These are phyloP conservation scores for Megaceryle torquata DNA, from an alignment of 2,113 vertebrate species.

Conservation along the genomic window DNA sequence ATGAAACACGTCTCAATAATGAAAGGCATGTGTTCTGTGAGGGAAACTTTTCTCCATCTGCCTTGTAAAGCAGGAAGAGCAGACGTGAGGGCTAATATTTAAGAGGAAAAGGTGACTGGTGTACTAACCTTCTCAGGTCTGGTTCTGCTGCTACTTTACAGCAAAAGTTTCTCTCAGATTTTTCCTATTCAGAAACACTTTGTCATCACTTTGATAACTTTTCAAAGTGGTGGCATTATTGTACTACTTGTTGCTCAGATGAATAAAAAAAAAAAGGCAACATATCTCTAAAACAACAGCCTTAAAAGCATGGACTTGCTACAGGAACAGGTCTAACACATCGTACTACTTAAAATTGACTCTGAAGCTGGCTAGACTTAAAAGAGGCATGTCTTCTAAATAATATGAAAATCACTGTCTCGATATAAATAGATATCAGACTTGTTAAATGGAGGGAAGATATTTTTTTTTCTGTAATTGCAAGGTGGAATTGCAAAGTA, in stretches of 20 bases:
- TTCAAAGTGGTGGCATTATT: background rate
- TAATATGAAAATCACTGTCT: constrained; percentile 41
- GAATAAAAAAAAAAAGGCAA: no score
- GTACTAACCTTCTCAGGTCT: background rate
- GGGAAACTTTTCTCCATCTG: background rate
- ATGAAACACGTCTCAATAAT: constrained; percentile 27
- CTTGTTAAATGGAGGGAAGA: constrained; percentile 7
- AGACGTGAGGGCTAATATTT: background rate
- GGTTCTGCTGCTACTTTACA: background rate
- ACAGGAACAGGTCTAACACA: background rate
- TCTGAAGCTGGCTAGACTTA: constrained; percentile 21
- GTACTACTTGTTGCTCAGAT: background rate
- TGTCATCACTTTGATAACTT: background rate
- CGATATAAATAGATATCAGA: background rate
- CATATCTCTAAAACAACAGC: background rate
- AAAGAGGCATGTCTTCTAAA: background rate
- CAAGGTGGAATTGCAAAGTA: constrained; percentile 20
- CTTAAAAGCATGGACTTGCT: background rate
- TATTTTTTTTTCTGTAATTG: background rate
- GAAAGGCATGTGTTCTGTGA: background rate
- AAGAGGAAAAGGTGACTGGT: background rate
- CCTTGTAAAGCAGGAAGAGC: background rate
- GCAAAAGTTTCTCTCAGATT: background rate
- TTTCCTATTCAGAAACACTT: background rate
- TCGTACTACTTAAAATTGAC: background rate